These are phyloP conservation scores for Saturnia pavonia DNA, from an alignment of 2,888 invertebrate species.

Conservation along the genomic window DNA sequence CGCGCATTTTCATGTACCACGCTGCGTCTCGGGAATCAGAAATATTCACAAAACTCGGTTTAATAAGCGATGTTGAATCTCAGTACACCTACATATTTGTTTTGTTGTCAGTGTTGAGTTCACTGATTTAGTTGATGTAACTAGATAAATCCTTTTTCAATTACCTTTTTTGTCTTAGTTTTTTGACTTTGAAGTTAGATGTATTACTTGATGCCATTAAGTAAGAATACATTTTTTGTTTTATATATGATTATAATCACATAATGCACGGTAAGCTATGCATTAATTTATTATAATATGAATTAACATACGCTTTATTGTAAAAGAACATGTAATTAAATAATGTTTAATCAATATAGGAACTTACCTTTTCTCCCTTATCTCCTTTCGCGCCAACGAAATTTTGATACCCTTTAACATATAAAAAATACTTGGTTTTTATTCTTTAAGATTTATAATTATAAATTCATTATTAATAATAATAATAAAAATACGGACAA, in stretches of 20 bases:
- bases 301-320: background rate
- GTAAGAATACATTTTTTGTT: background rate
- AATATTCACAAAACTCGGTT: too few relatives aligned
- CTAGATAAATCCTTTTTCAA: background rate
- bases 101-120: background rate
- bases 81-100: too few relatives aligned
- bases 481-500: too few relatives aligned
- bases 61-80: too few relatives aligned
- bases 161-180: background rate
- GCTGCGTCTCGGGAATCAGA: too few relatives aligned
- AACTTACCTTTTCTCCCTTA: conserved; percentile 72
- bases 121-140: background rate
- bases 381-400: conserved; percentile 51
- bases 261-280: background rate
- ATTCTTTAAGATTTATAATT: too few relatives aligned
- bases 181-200: background rate
- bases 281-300: background rate
- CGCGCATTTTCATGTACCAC: too few relatives aligned
- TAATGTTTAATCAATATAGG: background rate
- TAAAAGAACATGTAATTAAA: background rate
- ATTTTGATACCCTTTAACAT: conserved; percentile 29
- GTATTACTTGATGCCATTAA: background rate
- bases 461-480: too few relatives aligned
- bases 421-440: too few relatives aligned
- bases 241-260: background rate